These are phyloP conservation scores for Danio albolineatus DNA, from an alignment of 2,797 vertebrate genomes.

Conservation along the genomic window DNA sequence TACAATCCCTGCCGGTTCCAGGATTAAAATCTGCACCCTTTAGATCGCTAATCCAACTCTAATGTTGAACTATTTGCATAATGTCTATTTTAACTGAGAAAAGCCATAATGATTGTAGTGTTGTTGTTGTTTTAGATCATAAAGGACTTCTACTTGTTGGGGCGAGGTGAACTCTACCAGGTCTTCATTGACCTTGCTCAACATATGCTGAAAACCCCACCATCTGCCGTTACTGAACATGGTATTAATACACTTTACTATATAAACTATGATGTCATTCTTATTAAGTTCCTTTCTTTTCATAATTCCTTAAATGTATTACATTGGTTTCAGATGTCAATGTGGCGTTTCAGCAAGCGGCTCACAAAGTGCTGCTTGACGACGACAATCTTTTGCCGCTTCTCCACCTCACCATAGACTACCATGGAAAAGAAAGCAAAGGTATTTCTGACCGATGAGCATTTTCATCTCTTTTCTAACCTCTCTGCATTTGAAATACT, in stretches of 20 bases:
- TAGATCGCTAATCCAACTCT: too few species aligned
- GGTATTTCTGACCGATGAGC: constrained; percentile 72
- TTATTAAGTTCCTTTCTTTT: background rate
- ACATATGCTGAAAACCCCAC: constrained; percentile 96
- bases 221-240: constrained; percentile 94
- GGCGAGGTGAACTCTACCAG: constrained; percentile 97
- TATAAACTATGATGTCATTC: background rate
- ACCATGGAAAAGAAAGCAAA: constrained; percentile 94
- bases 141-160: constrained; percentile 97
- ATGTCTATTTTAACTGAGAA: too few species aligned
- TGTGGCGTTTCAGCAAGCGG: constrained; percentile 96
- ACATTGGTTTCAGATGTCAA: constrained; percentile 88
- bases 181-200: constrained; percentile 97
- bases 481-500: background rate
- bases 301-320: background rate
- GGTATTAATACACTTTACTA: constrained; percentile 72
- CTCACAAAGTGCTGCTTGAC: constrained; percentile 94
- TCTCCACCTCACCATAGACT: constrained; percentile 93
- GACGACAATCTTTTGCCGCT: constrained; percentile 97
- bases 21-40: too few species aligned
- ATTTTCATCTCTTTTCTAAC: background rate
- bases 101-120: background rate
- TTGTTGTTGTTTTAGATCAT: constrained; percentile 84
- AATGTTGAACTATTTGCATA: too few species aligned
- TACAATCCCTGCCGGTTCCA: too few species aligned